Evolutionary conservation across 2,113 vertebrate species (phyloP), one percentile per base, ranked within the genome.

Genomic region (Anarhynchus alexandrinus): DNA sequence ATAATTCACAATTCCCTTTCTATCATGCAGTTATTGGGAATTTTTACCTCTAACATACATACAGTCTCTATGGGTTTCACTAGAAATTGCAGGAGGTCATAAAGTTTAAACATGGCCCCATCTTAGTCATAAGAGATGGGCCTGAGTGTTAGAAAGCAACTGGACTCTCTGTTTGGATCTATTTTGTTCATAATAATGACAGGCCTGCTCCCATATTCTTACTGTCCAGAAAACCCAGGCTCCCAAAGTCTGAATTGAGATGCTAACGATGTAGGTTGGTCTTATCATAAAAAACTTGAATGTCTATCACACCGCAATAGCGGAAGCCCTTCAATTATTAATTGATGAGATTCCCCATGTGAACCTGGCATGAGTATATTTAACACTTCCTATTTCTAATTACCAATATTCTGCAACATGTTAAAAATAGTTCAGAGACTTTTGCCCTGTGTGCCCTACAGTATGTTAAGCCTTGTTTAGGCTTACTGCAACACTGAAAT

Each of bases 301-400:
- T 16, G 17, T 59, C 15, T 40, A 57, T 79, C 57, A 66, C 45
- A 58, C 34, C 1, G 0, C 71, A 70, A 54, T 38, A 82, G 52
- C 1, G 0, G 57, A 79, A 92, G 32, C 32, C 57, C 23, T 69
- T 90, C 70, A 90, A 2, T 93, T 87, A 79, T n/a, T 79, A 42
- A 87, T 73, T 92, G 16, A 70, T 73, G 79, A 88, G 49, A 61
- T 86, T 88, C 67, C 76, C 51, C 2, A 1, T 8, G 30, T 80
- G 74, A 88, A 52, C 34, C 49, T 92, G 64, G 43, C 58, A 49
- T 27, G 29, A 70, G 34, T 38, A 12, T 61, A 45, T 71, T 58
- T 95, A 88, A 82, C 77, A n/a, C 47, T 95, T 91, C 72, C 59
- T 49, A 30, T 82, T 92, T 94, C 54, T 94, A 88, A 92, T 92